Conservation (phyloP, 1,140 invertebrate species). For the Papilio aristodemus region DNA sequence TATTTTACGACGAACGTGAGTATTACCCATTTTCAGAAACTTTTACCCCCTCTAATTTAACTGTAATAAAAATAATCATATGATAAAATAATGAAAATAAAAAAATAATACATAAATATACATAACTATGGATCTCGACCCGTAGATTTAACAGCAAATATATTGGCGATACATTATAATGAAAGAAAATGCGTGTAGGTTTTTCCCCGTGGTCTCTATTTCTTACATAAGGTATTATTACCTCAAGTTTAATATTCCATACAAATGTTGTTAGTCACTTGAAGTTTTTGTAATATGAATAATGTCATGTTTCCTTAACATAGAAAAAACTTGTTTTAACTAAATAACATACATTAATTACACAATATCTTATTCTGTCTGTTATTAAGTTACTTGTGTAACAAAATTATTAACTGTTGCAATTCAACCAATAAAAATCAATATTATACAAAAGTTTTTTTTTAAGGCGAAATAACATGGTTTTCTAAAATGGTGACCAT, state of each 20-base stretch:
- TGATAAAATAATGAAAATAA: too few relatives aligned
- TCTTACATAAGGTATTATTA: not conserved
- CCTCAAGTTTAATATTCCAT: not conserved
- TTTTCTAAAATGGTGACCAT: too few relatives aligned
- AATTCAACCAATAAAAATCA: too few relatives aligned
- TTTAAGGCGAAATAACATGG: too few relatives aligned
- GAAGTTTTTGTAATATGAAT: slow-evolving; percentile 14
- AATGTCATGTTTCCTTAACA: slow-evolving; percentile 2
- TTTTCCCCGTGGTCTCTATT: slow-evolving; percentile 2
- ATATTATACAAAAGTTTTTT: too few relatives aligned
- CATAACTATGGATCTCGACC: not conserved
- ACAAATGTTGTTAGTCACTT: not conserved
- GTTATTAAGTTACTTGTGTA: not conserved
- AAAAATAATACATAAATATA: not conserved
- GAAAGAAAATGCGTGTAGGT: not conserved
- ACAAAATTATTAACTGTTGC: not conserved
- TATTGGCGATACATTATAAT: not conserved
- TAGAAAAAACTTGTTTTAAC: slow-evolving; percentile 3
- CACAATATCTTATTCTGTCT: not conserved
- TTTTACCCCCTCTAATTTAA: too few relatives aligned
- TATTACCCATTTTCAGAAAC: too few relatives aligned
- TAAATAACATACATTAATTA: not conserved
- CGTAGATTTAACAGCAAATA: not conserved
- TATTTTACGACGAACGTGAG: too few relatives aligned
- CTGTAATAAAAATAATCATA: not conserved